Conservation (phyloP, 2,113 vertebrate genomes). For the Trichomycterus rosablanca region DNA sequence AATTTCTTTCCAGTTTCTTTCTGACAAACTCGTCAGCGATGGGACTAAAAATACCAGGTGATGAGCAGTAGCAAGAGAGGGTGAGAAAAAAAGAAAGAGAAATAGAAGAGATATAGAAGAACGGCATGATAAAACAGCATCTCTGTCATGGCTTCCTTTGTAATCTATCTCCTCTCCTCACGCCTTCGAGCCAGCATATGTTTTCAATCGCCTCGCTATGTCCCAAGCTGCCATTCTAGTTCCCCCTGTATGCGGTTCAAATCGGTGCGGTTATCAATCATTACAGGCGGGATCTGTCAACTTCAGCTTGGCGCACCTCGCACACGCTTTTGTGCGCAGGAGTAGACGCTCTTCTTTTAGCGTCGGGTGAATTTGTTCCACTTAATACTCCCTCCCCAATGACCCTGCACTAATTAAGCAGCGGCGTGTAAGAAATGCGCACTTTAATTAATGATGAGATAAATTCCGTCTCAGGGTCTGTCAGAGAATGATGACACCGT, state of each 20-base stretch:
- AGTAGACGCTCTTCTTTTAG: constrained; percentile 80
- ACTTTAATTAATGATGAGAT: constrained; percentile 99
- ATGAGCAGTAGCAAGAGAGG: constrained; percentile 49
- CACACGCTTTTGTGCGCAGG: constrained; percentile 11
- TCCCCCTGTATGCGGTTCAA: constrained; percentile 93
- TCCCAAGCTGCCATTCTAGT: constrained; percentile 89
- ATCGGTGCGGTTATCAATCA: constrained; percentile 99
- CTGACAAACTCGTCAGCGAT: constrained; percentile 87
- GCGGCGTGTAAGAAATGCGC: constrained; percentile 99
- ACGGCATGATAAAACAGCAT: constrained; percentile 87
- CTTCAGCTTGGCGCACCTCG: constrained; percentile 79
- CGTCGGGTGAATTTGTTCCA: constrained; percentile 99
- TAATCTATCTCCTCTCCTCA: constrained; percentile 89
- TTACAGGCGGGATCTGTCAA: constrained; percentile 89
- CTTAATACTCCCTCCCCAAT: constrained; percentile 99
- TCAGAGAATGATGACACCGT: constrained; percentile 99
- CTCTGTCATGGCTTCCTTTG: constrained; percentile 86
- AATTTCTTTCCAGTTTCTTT: constrained; percentile 71
- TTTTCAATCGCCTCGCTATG: constrained; percentile 95
- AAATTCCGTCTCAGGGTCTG: constrained; percentile 99
- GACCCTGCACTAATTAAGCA: constrained; percentile 99
- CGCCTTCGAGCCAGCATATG: constrained; percentile 98
- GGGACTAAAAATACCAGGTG: constrained; percentile 91
- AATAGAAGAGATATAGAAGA: too few relatives aligned
- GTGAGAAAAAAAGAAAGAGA: constrained; percentile 28